Conservation (phyloP, 2,888 invertebrate genomes). For the Ypsolopha sequella region DNA sequence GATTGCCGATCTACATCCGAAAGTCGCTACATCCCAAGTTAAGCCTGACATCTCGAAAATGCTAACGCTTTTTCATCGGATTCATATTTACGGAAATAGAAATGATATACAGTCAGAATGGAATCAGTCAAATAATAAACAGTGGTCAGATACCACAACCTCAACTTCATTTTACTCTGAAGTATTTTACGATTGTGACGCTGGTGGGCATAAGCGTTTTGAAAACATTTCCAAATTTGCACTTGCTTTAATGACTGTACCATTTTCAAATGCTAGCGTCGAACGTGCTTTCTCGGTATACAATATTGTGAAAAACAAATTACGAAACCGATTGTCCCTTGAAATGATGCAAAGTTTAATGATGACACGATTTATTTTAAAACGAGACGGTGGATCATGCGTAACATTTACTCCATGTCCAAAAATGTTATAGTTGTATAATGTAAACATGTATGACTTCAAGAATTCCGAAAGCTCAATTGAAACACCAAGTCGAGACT, state of each 20-base stretch:
- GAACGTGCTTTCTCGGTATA: conserved; percentile 7
- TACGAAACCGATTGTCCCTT: conserved; percentile 10
- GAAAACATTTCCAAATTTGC: conserved; percentile 5
- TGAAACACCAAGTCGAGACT: no score
- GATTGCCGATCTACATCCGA: conserved; percentile 9
- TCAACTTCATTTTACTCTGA: no score
- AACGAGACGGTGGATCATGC: background rate
- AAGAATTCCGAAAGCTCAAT: no score
- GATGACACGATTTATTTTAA: conserved; percentile 4
- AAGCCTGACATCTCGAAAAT: conserved; percentile 8
- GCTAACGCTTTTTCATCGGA: conserved; percentile 7
- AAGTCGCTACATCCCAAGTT: conserved; percentile 7
- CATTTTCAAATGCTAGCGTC: conserved; percentile 10
- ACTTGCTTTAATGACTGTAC: conserved; percentile 3
- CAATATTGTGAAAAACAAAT: conserved; percentile 9
- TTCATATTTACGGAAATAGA: conserved; percentile 8
- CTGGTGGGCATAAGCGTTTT: conserved; percentile 1
- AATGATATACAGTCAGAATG: conserved; percentile 8
- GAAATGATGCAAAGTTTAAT: conserved; percentile 8
- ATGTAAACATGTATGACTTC: no score
- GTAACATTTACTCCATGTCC: no score
- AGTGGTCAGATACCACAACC: background rate
- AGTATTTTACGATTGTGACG: no score
- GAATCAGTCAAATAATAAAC: background rate
- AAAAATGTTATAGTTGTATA: no score